These are phyloP conservation scores for Metellina segmentata DNA, from an alignment of 2,888 invertebrate species.

Conservation along the genomic window DNA sequence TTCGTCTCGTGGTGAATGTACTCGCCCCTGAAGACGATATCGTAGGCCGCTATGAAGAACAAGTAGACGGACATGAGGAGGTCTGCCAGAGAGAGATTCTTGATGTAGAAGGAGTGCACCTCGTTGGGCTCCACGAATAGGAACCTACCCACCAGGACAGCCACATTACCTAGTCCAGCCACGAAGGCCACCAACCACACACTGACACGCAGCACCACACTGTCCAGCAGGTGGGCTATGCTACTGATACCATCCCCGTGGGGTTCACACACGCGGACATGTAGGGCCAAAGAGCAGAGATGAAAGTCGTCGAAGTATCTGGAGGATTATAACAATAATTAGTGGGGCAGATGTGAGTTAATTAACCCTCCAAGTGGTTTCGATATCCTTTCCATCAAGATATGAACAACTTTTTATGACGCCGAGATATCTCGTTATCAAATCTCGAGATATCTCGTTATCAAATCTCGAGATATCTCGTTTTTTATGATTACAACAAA, in stretches of 20 bases:
- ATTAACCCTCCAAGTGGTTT: not conserved
- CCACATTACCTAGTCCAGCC: slow-evolving; percentile 84
- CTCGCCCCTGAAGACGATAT: slow-evolving; percentile 83
- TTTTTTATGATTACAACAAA: no score
- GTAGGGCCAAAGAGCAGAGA: slow-evolving; percentile 83
- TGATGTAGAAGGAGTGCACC: slow-evolving; percentile 84
- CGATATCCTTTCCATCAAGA: no score
- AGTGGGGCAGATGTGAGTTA: not conserved
- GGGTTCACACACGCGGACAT: slow-evolving; percentile 84
- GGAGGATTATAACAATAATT: slow-evolving; percentile 69
- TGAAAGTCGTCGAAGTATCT: slow-evolving; percentile 85
- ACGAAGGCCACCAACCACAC: slow-evolving; percentile 85
- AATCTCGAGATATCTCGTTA: no score
- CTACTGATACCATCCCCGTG: slow-evolving; percentile 85
- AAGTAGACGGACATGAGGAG: slow-evolving; percentile 85
- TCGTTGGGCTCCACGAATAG: slow-evolving; percentile 84
- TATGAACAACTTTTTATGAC: no score
- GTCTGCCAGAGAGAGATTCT: slow-evolving; percentile 85
- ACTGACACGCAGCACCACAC: slow-evolving; percentile 82
- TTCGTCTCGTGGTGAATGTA: slow-evolving; percentile 84
- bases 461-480: no score
- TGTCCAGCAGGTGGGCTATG: slow-evolving; percentile 84
- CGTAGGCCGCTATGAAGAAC: slow-evolving; percentile 84
- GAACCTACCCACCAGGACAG: slow-evolving; percentile 84
- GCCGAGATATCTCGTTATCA: no score